A percentile compares a stretch with the other conserved stretches of the same genome.
Evolutionary conservation across 37 sponge, comb jelly and placozoan genomes (phyloP).

Genomic region (Axinella damicornis): DNA sequence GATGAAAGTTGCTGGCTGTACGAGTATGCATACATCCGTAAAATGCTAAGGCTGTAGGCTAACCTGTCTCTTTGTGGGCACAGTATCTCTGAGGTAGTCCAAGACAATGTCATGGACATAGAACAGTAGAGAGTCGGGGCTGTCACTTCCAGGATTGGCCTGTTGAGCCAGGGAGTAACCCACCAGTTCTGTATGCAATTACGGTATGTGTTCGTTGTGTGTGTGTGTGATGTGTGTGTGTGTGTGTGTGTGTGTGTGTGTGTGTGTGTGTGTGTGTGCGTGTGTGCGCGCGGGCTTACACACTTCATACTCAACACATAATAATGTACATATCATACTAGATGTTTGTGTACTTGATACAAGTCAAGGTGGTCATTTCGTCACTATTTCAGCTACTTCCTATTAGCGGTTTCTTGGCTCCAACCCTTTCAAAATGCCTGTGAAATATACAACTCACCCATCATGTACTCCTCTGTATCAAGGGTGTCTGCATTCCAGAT

Average conservation of each 20-base stretch:
- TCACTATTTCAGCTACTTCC: no score
- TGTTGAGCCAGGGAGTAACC: conserved; percentile 50
- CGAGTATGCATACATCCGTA: no score
- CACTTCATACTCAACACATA: no score
- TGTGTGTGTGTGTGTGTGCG: neutral
- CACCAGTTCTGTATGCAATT: conserved; percentile 37
- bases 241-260: conserved; percentile 27
- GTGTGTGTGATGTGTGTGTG: conserved; percentile 17
- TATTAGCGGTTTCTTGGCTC: no score
- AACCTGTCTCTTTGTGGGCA: conserved; percentile 19
- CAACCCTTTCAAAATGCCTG: no score
- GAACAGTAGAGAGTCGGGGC: conserved; percentile 21
- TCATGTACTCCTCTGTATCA: conserved; percentile 52
- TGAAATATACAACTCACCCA: conserved; percentile 30
- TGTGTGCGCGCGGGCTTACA: no score
- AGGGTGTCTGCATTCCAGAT: conserved; percentile 53
- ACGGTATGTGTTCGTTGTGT: conserved; percentile 10
- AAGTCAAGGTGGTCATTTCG: no score
- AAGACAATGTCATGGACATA: conserved; percentile 55
- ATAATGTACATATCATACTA: no score
- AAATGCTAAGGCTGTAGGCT: no score
- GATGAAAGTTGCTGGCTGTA: no score
- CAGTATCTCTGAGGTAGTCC: conserved; percentile 55
- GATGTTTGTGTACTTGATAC: no score
- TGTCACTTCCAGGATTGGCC: conserved; percentile 11